Base-by-base conservation (phyloP, 2,888 invertebrate genomes). In the Malthinus flaveolus region DNA sequence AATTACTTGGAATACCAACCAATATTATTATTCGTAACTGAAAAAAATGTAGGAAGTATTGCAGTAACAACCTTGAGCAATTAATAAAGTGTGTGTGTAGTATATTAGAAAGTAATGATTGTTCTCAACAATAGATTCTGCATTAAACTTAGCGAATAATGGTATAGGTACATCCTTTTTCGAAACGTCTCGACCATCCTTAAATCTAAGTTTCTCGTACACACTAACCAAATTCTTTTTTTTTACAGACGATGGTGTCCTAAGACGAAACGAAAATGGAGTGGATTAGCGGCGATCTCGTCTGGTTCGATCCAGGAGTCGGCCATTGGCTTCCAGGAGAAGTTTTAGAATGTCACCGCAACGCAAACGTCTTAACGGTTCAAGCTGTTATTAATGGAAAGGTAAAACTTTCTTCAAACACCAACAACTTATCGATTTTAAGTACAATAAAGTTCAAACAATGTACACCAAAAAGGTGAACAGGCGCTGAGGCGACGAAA, bases 261-360 rank as follows among this genome's bases (percentile, higher is more conserved):
- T n/a, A 9, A 23, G 5, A 23, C 23, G 11, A 23, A 46, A 33
- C 11, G 3, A 50, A 48, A 23, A 74, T 77, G 75, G 87, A 88
- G 77, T 88, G 88, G 88, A 79, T 82, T 70, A 84, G 87, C 83
- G 94, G 95, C 60, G 94, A 95, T 78, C 84, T 94, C 79, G 92
- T 95, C 74, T 95, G 95, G 95, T 95, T 95, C 82, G 94, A 95
- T 80, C 89, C 94, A 44, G 93, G 93, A 37, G 86, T 93, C 70
- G 89, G 93, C 67, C 92, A 94, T 78, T 92, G 93, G 71, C 85
- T 95, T 71, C 95, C 95, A 48, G 95, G 95, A 57, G 91, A 93
- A 80, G 90, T 96, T 64, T 83, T 92, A 71, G 95, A 95, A 81
- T 91, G 90, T 68, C 94, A 95, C 81, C 87, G 90, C 61, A 91